Evolutionary conservation across 1,140 invertebrate species (phyloP), one percentile per base, ranked within the genome.

Genomic region (Cryptotermes secundus): DNA sequence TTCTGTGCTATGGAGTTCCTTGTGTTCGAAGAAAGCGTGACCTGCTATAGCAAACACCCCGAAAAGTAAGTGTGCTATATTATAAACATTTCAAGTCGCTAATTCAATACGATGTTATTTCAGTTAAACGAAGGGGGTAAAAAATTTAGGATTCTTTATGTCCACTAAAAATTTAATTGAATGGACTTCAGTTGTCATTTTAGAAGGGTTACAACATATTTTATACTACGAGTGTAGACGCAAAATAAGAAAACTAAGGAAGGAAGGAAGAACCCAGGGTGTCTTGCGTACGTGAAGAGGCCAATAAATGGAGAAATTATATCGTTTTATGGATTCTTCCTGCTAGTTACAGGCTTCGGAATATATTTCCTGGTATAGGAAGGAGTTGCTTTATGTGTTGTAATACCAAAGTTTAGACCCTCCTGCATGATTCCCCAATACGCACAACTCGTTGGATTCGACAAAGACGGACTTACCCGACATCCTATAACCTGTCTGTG

Each of bases 281-380:
- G 10, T 31, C 59, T 3, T 72, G 10, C 59, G 26, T 72, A 72
- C 59, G 59, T 72, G 59, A 72, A 26, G 59, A 26, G 31, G n/a
- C 59, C n/a, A 72, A 72, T 72, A 72, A 72, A 72, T 72, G 59
- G 59, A 31, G 26, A 72, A 72, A 72, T 72, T 72, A 26, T 72
- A 72, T 26, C 59, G 59, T 72, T 16, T 4, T 72, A 26, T 7
- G 59, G 26, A 72, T 72, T 49, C 45, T 19, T 19, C 26, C n/a
- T 72, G 59, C 59, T 72, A 72, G 26, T 31, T 72, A 72, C 16
- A 6, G 59, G 59, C 26, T 72, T 72, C 59, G 26, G 59, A 72
- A 72, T 31, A 72, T 72, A 72, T 72, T 72, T 72, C 4, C 59
- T 10, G 26, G 59, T 10, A n/a, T 19, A 16, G 59, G 59, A 31